Base-by-base conservation (phyloP, 2,797 vertebrate species). In the Trematomus bernacchii region DNA sequence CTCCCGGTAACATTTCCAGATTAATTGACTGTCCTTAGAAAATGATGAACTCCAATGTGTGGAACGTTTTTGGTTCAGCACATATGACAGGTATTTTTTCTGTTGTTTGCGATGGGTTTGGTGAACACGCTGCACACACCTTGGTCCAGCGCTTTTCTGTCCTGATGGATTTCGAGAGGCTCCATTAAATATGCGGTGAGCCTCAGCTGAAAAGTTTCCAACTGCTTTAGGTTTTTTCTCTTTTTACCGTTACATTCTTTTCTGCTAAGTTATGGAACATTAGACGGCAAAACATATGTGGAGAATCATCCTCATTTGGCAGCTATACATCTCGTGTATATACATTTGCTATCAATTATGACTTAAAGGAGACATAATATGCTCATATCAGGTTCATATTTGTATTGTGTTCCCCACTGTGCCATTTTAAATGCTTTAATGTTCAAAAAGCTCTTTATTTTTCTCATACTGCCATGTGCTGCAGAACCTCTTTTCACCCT, bases 71-170 rank as follows among this genome's bases (percentile, higher is more conserved):
- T 47, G 59, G 58, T 65, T 73, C 47, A 67, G 43, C 4, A 13
- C 18, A 33, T 71, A 5, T 43, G 48, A 50, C 55, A 9, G 2
- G 10, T 15, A 21, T 27, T 42, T 63, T 33, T 30, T 63, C 30
- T 15, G 27, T 18, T 44, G 18, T 57, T 37, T 46, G 27, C 53
- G 16, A 23, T 19, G 43, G 47, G 54, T 44, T 62, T 53, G 44
- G 27, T 6, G 54, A 58, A 5, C 50, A 37, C 12, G 3, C n/a
- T 70, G 27, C 21, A 48, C 47, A 11, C 12, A 14, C 42, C n/a
- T 44, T 69, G 57, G 47, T 43, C 55, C 51, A 83, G 30, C 61
- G 63, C 43, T 57, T 66, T 69, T 15, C 8, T 51, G 57, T 63
- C 44, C 57, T 75, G 52, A 67, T 59, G 62, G 66, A 71, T 64